Evolutionary conservation across 1,140 invertebrate genomes (phyloP), one percentile per base, ranked within the genome.

Genomic region (Phthorimaea operculella): DNA sequence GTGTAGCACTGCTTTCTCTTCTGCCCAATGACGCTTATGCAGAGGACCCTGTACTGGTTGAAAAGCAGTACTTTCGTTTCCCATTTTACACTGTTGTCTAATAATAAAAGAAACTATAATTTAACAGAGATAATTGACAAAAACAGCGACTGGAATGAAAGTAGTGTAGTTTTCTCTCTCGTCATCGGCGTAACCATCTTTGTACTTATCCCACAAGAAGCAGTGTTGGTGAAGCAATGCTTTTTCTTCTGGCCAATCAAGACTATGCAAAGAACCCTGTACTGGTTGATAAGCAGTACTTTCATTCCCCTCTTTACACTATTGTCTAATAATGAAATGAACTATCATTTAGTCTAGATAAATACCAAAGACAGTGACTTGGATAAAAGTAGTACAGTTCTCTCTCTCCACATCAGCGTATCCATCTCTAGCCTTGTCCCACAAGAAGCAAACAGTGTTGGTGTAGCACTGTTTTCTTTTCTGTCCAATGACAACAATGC

Each of bases 191-290:
- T 76, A 76, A 21, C 55, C 69, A 45, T 85, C 81, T 17, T 76
- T 67, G 8, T 79, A 74, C 34, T 76, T 66, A 55, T 85, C 82
- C 82, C 82, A 85, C 2, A 85, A 44, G 55, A 85, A 83, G 83
- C 49, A 3, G 75, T 69, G 50, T 83, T 85, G 54, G 75, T 82
- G 54, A 75, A 80, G 34, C 73, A 64, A 52, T 85, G 82, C 0
- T 77, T 61, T n/a, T 79, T 55, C 34, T 60, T 74, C 53, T 85
- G 82, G 0, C 60, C 71, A 1, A 83, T 62, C 0, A 74, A 77
- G 0, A 81, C 76, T 0, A 83, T 66, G 3, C 64, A 57, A 4
- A 83, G 76, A 6, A 83, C 60, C 6, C 81, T 60, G 51, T 81
- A 83, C 1, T 79, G 72, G 18, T 76, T 72, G 59, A 80, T 83